Evolutionary conservation across 2,797 vertebrate genomes (phyloP), one percentile per base, ranked within the genome.

Genomic region (Chelon auratus): DNA sequence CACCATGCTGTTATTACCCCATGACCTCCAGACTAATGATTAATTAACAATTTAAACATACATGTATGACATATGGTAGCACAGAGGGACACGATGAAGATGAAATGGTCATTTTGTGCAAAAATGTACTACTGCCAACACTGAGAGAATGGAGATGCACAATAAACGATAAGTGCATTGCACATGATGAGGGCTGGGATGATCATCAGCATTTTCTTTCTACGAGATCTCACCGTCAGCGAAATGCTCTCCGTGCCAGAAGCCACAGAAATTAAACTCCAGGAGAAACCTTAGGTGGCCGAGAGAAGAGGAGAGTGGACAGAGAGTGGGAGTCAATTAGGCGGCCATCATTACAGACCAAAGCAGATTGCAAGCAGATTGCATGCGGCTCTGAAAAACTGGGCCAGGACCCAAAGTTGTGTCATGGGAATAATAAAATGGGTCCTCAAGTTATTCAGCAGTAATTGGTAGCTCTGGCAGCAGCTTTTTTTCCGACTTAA

Each of bases 261-360:
- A 77, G 65, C 91, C 84, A 20, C 91, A 94, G 69, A 94, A 81
- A 75, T 94, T 94, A 73, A 94, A 95, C 89, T 95, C 93, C 82
- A 95, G 68, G 33, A 95, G 90, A 86, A 94, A 94, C 84, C 94
- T 95, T 64, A 53, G 33, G 78, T 33, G 53, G 40, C 45, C 39
- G 62, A 82, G 53, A 84, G 55, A n/a, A 45, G 65, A 64, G 47
- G 43, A 73, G 48, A 74, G 82, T 77, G 77, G 80, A 85, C 37
- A 69, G 47, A 67, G 56, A 81, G 51, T 76, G 39, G 47, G 51
- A 78, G 68, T 82, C 68, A 78, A 62, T 84, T 71, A 85, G 69
- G 26, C 3, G 1, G 30, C 60, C 53, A 64, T 83, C 61, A 70
- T 83, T 74, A 84, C 11, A 72, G 53, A 77, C 75, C 72, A 62